Conservation (phyloP, 2,113 vertebrate genomes). For the Patagioenas fasciata region DNA sequence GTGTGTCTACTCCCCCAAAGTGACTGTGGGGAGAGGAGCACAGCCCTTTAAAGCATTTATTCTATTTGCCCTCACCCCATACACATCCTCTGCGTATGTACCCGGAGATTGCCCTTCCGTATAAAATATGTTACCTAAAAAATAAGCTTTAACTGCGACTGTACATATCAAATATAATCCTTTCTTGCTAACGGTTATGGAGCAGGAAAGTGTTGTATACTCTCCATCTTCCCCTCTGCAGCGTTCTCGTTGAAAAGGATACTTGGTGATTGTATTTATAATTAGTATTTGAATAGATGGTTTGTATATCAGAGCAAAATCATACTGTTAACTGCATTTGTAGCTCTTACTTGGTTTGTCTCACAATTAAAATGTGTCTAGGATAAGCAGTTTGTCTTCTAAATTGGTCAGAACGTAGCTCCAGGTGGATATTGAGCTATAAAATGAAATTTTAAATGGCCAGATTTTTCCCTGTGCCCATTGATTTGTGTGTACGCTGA, state of each 20-base stretch:
- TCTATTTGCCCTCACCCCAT: background rate
- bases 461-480: background rate
- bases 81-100: background rate
- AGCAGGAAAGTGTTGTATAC: background rate
- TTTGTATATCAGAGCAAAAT: background rate
- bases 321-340: rapidly evolving
- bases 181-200: background rate
- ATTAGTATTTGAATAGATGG: background rate
- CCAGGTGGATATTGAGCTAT: background rate
- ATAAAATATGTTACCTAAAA: background rate
- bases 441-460: background rate
- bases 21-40: background rate
- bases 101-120: background rate
- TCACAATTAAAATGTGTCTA: background rate
- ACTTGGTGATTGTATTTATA: background rate
- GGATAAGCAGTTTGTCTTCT: background rate
- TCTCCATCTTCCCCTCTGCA: background rate
- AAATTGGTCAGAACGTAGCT: background rate
- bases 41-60: background rate
- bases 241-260: background rate
- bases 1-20: background rate
- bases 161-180: background rate
- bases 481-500: too few relatives aligned
- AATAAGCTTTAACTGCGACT: background rate
- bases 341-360: background rate